phyloP scores from a whole-genome alignment of 2,113 vertebrate species.

The Nansenia antarctica region DNA sequence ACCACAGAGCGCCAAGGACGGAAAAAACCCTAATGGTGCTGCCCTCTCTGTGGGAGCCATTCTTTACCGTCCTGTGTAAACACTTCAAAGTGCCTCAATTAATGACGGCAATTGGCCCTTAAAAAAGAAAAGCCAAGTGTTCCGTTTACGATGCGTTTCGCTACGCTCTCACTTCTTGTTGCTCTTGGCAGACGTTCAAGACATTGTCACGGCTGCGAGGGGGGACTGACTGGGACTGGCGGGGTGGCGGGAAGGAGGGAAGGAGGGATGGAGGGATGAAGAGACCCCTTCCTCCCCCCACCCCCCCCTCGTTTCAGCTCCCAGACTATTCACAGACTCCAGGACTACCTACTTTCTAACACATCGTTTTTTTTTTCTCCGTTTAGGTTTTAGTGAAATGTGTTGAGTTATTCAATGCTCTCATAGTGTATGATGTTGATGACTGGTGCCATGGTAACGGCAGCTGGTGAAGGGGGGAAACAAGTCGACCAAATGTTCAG shows the following conservation, averaged over 20 bases:
- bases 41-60: background rate
- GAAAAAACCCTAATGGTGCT: too few species aligned
- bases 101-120: conserved; percentile 10
- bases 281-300: too few species aligned
- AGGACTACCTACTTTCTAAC: background rate
- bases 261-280: background rate
- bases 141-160: conserved; percentile 17
- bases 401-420: background rate
- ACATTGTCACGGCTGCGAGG: background rate
- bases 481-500: too few species aligned
- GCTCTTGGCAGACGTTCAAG: conserved; percentile 18
- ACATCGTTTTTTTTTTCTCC: too few species aligned
- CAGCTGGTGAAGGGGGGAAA: too few species aligned
- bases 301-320: background rate
- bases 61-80: conserved; percentile 24
- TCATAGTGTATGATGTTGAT: too few species aligned
- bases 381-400: background rate
- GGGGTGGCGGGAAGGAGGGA: background rate
- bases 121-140: conserved; percentile 10
- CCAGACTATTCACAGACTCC: background rate
- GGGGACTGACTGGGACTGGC: background rate
- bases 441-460: too few species aligned
- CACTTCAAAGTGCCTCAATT: conserved; percentile 17
- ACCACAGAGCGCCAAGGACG: background rate
- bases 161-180: conserved; percentile 4